A percentile compares a stretch with the other conserved stretches of the same genome.
phyloP scores from a whole-genome alignment of 64 coral and sea anemone species.

The Stichodactyla helianthus region DNA sequence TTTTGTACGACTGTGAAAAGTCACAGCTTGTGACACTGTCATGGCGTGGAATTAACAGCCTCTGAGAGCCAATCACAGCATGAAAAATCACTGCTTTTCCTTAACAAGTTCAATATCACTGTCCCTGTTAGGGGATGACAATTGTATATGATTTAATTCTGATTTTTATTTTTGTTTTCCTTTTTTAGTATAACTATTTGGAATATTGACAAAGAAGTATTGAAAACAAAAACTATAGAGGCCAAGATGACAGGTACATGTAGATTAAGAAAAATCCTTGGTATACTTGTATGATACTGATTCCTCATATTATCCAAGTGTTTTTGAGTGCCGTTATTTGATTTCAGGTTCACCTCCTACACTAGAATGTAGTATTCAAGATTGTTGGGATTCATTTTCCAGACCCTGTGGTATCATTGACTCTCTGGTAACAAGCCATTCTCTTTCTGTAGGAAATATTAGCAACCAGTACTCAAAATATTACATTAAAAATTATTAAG shows the following conservation, averaged over 20 bases:
- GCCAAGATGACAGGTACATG: slow-evolving; percentile 31
- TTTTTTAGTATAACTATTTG: slow-evolving; percentile 64
- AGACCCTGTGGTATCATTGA: slow-evolving; percentile 72
- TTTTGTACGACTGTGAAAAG: no score
- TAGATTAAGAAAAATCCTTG: not conserved
- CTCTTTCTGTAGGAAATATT: no score
- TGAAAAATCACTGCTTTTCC: no score
- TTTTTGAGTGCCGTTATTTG: no score
- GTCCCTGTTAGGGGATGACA: no score
- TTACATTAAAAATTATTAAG: no score
- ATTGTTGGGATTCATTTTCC: slow-evolving; percentile 40
- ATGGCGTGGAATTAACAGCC: no score
- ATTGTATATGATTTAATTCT: no score
- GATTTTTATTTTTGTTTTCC: not conserved
- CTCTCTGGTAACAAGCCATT: slow-evolving; percentile 30
- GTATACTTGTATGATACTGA: not conserved
- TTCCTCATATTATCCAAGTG: not conserved
- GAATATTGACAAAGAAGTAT: slow-evolving; percentile 58
- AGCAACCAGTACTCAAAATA: no score
- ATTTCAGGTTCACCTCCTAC: slow-evolving; percentile 25
- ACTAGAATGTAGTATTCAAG: slow-evolving; percentile 29
- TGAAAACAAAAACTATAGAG: slow-evolving; percentile 20
- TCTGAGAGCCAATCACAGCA: no score
- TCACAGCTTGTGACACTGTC: no score
- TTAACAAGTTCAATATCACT: no score